Base-by-base conservation (phyloP, 1,140 invertebrate genomes). In the Euura saliciscinereae region DNA sequence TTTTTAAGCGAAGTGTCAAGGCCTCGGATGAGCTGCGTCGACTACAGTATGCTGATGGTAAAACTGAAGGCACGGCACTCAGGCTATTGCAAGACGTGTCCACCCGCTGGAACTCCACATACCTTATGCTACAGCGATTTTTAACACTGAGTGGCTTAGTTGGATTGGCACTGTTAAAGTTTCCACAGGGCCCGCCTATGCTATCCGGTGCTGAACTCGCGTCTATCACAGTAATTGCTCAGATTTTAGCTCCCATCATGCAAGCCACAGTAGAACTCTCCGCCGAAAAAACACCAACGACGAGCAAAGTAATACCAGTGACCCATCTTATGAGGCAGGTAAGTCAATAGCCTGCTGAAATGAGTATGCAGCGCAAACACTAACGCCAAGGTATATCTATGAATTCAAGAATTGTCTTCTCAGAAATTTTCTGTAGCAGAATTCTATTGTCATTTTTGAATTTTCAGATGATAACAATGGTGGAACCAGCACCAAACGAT, bases 271-370 rank as follows among this genome's bases (percentile, higher is more conserved):
- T 28, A 28, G 28, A 28, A 28, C 28, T 1, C 0, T 28, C 28
- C 28, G 28, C 28, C 28, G 28, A 28, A 28, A 28, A 28, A 28
- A 28, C 28, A 28, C 28, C 28, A 28, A 81, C 86, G 13, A 82
- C 78, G 11, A 84, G 84, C 66, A 84, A 83, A 71, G 71, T 86
- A 1, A 87, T 88, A 64, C 84, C 85, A 51, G 76, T 87, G 71
- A 75, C 87, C n/a, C 79, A 79, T 68, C 84, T 81, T 72, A 75
- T 86, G 45, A 28, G 28, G 28, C 28, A 28, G 28, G 28, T 28
- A 28, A 28, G 28, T 28, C 28, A 28, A 28, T 28, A 28, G 28
- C 28, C 28, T 1, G 28, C 28, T 28, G 28, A 28, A 28, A 28
- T 28, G 28, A 28, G 28, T 28, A 28, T 28, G 28, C 28, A 28